phyloP scores from a whole-genome alignment of 2,888 invertebrate species.

The Cephus nigrinus region DNA sequence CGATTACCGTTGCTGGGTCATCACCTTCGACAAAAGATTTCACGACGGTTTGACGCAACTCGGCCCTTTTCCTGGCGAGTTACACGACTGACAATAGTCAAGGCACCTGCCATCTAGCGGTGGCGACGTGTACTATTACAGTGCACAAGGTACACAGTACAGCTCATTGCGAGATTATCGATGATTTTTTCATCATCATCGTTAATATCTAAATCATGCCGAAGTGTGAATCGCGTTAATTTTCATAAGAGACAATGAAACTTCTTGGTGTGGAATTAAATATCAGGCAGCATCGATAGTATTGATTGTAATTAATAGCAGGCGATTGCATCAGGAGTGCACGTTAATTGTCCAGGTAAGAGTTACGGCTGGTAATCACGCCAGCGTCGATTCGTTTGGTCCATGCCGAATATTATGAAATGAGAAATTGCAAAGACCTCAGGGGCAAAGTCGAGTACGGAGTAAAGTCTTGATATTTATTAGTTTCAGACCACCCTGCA shows the following conservation, averaged over 20 bases:
- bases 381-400: constrained; percentile 34
- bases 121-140: not conserved
- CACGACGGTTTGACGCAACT: constrained; percentile 1
- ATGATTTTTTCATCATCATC: not conserved
- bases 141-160: not conserved
- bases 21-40: constrained; percentile 3
- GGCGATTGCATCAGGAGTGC: constrained; percentile 44
- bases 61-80: not conserved
- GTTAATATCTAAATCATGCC: not conserved
- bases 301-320: constrained; percentile 65
- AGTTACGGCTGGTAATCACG: constrained; percentile 59
- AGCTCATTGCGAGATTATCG: not conserved
- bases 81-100: not conserved
- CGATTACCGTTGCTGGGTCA: constrained; percentile 5
- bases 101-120: not conserved
- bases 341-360: constrained; percentile 60
- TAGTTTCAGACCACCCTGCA: not conserved
- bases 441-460: not conserved
- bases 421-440: not conserved
- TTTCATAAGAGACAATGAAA: not conserved
- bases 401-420: not conserved
- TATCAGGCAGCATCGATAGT: constrained; percentile 41
- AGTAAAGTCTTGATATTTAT: not conserved
- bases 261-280: constrained; percentile 6
- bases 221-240: not conserved